Evolutionary conservation across 2,797 vertebrate species (phyloP), one percentile per base, ranked within the genome.

Genomic region (Otus scops): DNA sequence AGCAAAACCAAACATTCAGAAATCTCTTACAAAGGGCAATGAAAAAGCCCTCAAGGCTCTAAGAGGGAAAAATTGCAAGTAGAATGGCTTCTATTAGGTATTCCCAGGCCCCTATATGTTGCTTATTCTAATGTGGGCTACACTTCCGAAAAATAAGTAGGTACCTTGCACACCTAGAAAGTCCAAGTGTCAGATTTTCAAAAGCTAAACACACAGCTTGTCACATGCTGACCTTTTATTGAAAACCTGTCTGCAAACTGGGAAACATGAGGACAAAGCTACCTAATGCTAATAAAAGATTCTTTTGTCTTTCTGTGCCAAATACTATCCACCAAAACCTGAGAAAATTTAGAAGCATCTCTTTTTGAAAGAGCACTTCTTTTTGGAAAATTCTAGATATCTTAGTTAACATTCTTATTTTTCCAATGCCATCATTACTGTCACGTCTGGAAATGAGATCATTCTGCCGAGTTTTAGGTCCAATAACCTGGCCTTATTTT

Each of bases 191-290:
- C 56, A 30, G 10, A 69, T 56, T 78, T 74, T 22, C 47, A 70
- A 47, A 51, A 65, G 1, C 13, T 20, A 48, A 57, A 26, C 38
- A 50, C 2, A 5, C 32, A 9, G 1, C 11, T 38, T 10, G 32
- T 6, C 5, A 14, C 7, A 19, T 78, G 27, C 15, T 70, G 47
- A 36, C 10, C 23, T 76, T 24, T 38, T 4, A 41, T 4, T 47
- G 73, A 48, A 79, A 88, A 78, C 7, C 7, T 38, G 8, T 51
- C 30, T 56, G 36, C 20, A 65, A 51, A 74, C 11, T 24, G 10
- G 6, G 24, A 86, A 57, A 9, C 5, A 21, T 0, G 0, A 43
- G 14, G 4, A 24, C 22, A 4, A 5, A 85, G 48, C 4, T 36
- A 22, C 13, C 67, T 4, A 30, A 22, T 6, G 3, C 23, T 76